phyloP scores from a whole-genome alignment of 37 sponge, comb jelly and placozoan genomes.

The Tethya wilhelma region DNA sequence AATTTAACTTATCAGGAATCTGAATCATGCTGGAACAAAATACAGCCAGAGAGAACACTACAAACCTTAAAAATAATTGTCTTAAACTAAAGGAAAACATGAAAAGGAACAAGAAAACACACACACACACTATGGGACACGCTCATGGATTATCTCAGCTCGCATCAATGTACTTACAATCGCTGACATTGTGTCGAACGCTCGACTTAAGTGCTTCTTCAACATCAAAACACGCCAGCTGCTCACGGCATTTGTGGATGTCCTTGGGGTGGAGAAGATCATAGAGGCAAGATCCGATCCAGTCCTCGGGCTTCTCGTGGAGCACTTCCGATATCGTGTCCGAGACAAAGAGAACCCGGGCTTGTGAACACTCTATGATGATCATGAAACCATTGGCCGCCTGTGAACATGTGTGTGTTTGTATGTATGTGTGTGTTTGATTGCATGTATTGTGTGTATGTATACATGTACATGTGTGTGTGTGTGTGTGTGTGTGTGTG shows the following conservation, averaged over 20 bases:
- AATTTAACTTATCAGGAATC: no score
- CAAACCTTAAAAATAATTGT: no score
- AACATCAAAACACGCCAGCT: constrained; percentile 71
- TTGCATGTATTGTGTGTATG: no score
- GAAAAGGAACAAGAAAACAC: neutral
- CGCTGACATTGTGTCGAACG: constrained; percentile 13
- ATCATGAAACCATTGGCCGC: constrained; percentile 94
- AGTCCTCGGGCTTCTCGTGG: constrained; percentile 39
- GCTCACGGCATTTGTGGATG: constrained; percentile 64
- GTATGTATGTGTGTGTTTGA: neutral
- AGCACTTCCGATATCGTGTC: constrained; percentile 69
- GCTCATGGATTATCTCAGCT: no score
- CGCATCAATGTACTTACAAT: constrained; percentile 32
- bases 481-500: no score
- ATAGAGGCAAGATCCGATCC: constrained; percentile 73
- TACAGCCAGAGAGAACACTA: no score
- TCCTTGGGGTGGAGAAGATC: constrained; percentile 85
- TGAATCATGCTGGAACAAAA: no score
- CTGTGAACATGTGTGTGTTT: constrained; percentile 36
- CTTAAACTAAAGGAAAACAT: neutral
- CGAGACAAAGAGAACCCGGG: constrained; percentile 77
- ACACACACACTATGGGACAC: no score
- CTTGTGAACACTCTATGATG: constrained; percentile 81
- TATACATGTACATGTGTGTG: no score
- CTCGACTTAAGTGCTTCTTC: constrained; percentile 49